Conservation (phyloP, 2,113 vertebrate genomes). For the Rhombomys opimus region DNA sequence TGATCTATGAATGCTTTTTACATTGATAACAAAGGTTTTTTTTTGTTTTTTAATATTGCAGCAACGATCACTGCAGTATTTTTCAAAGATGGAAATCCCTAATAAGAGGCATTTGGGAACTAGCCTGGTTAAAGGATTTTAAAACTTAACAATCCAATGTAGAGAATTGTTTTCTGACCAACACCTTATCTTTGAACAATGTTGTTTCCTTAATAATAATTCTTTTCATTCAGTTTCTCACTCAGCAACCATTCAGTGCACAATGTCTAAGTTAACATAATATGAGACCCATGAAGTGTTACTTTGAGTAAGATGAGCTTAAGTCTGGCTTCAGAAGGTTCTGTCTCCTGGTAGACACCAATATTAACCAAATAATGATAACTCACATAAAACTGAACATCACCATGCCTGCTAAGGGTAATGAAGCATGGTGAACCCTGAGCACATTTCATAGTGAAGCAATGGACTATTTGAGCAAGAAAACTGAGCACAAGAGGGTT, state of each 20-base stretch:
- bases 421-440: background rate
- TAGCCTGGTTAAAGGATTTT: background rate
- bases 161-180: background rate
- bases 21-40: background rate
- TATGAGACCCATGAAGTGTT: background rate
- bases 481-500: background rate
- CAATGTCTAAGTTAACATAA: background rate
- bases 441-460: background rate
- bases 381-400: background rate
- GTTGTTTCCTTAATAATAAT: background rate
- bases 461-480: background rate
- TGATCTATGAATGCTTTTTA: background rate
- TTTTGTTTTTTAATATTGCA: background rate
- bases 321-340: constrained; percentile 2
- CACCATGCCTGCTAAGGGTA: background rate
- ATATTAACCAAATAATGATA: constrained; percentile 36
- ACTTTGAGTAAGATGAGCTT: constrained; percentile 33
- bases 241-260: background rate
- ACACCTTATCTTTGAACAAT: background rate
- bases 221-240: background rate
- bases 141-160: background rate
- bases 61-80: background rate
- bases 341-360: background rate
- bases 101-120: background rate
- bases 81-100: constrained; percentile 20